phyloP scores from a whole-genome alignment of 1,140 invertebrate species.

The Dreissena polymorpha region DNA sequence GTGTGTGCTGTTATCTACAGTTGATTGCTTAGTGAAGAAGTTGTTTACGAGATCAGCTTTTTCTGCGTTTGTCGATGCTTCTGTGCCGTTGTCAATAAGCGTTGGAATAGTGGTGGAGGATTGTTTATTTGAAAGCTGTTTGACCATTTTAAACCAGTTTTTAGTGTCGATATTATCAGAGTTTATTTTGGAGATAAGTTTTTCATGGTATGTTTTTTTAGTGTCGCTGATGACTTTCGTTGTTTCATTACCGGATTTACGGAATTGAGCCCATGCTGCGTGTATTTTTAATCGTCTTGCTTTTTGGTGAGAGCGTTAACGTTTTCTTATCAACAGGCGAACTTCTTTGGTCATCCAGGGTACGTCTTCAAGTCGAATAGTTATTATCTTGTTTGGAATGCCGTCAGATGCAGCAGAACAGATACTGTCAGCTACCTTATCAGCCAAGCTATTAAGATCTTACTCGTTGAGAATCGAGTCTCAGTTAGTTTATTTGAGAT shows the following conservation, averaged over 20 bases:
- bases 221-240: not conserved
- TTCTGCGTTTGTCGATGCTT: no score
- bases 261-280: conserved; percentile 12
- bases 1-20: no score
- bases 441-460: conserved; percentile 6
- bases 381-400: conserved; percentile 43
- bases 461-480: not conserved
- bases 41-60: no score
- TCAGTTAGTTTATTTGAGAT: conserved; percentile 1
- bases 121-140: conserved; percentile 9
- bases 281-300: conserved; percentile 5
- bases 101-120: not conserved
- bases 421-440: conserved; percentile 14
- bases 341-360: conserved; percentile 30
- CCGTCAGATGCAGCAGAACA: conserved; percentile 22
- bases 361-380: conserved; percentile 34
- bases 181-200: conserved; percentile 3
- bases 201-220: no score
- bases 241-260: conserved; percentile 23
- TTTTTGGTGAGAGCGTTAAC: conserved; percentile 2
- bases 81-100: no score
- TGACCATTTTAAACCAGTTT: conserved; percentile 29
- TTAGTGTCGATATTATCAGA: conserved; percentile 9
- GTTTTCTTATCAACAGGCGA: conserved; percentile 3
- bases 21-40: no score